Conservation (phyloP, 2,888 invertebrate genomes). For the Drosophila nigritarsus region DNA sequence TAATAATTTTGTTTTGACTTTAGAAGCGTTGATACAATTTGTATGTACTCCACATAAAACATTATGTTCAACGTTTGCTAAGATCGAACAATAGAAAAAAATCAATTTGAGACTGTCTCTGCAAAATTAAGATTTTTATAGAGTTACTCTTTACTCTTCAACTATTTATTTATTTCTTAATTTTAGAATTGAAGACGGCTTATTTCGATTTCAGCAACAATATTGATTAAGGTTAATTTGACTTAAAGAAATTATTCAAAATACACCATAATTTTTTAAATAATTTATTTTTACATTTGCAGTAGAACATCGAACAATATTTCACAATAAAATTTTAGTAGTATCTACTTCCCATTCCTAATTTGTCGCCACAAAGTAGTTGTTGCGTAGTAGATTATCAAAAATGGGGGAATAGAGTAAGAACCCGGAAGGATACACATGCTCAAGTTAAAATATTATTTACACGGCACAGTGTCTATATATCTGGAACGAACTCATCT, state of each 20-base stretch:
- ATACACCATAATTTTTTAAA: rapidly evolving
- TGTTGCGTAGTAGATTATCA: no score
- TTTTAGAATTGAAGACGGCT: not conserved
- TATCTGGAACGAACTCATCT: constrained; percentile 75
- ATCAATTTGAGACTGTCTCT: not conserved
- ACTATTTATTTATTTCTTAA: not conserved
- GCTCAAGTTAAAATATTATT: constrained; percentile 3
- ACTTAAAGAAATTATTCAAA: not conserved
- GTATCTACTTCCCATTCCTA: not conserved
- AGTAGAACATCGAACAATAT: not conserved
- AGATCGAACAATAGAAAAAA: not conserved
- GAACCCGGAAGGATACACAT: not conserved
- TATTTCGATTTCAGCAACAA: no score
- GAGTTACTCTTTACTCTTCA: not conserved
- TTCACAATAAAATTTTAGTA: not conserved
- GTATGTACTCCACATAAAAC: not conserved
- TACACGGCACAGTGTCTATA: constrained; percentile 46
- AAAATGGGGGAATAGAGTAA: not conserved
- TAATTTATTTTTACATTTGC: not conserved
- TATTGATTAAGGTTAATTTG: not conserved
- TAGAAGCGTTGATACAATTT: constrained; percentile 26
- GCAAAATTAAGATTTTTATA: not conserved
- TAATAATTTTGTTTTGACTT: constrained; percentile 50
- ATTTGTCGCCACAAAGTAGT: no score
- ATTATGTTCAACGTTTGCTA: constrained; percentile 28